phyloP scores from a whole-genome alignment of 2,797 vertebrate genomes.

The Rhinichthys osculus region DNA sequence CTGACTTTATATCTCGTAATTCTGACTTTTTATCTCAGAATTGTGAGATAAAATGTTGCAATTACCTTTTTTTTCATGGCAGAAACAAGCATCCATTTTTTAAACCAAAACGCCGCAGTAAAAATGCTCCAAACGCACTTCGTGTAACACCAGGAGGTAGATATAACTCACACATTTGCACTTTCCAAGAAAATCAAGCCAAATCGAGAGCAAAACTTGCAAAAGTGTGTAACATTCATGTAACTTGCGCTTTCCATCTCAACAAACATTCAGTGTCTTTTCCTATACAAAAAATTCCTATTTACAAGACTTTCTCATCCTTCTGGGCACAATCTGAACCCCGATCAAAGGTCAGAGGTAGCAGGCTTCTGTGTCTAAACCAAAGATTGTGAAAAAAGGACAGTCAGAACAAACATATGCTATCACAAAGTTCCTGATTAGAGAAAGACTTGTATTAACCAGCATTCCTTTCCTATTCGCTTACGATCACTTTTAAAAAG shows the following conservation, averaged over 20 bases:
- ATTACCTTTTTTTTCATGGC: not conserved
- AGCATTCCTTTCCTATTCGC: conserved; percentile 20
- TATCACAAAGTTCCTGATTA: conserved; percentile 18
- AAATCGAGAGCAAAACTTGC: conserved; percentile 8
- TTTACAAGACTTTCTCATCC: not conserved
- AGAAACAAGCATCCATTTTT: not conserved
- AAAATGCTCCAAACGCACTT: conserved; percentile 1
- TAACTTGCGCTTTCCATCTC: conserved; percentile 22
- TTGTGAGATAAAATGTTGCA: not conserved
- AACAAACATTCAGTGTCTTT: conserved; percentile 25
- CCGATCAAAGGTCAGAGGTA: conserved; percentile 13
- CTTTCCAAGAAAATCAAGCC: conserved; percentile 27
- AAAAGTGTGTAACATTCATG: conserved; percentile 23
- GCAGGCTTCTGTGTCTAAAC: conserved; percentile 8
- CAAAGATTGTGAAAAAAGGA: conserved; percentile 9
- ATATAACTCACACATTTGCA: conserved; percentile 54
- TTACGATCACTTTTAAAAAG: conserved; percentile 33
- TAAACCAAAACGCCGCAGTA: not conserved
- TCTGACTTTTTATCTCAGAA: not conserved
- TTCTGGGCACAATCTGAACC: not conserved
- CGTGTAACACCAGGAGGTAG: conserved; percentile 60
- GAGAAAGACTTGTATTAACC: conserved; percentile 11
- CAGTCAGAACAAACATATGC: conserved; percentile 21
- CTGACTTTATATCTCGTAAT: not conserved
- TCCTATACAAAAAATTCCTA: not conserved